Base-by-base conservation (phyloP, 2,888 invertebrate species). In the Drosophila siamana region DNA sequence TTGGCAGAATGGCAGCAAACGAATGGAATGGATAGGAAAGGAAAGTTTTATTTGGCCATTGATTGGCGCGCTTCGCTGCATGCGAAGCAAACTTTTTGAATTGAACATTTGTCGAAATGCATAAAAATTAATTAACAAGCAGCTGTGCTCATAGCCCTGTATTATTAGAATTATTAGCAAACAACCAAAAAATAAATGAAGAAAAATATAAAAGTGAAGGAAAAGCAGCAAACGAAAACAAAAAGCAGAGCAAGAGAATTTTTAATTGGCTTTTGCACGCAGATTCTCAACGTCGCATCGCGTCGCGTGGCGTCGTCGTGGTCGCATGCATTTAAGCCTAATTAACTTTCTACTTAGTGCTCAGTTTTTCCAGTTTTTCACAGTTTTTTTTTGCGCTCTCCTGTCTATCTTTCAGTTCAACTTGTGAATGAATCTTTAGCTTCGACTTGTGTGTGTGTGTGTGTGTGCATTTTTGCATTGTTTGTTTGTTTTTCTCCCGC, bases 291-390 rank as follows among this genome's bases (percentile, higher is more conserved):
- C 59, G 24, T 48, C 30, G n/a, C 26, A 30, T 26, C 46, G 19
- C 30, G 8, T 30, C 19, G 24, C 43, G 36, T n/a, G n/a, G n/a
- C n/a, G n/a, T 47, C 24, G 55, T 62, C 73, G 57, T 67, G 80
- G 80, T 62, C 74, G 26, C 30, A 36, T 83, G 73, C 84, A 80
- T 86, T 90, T 86, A 90, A 90, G 90, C 90, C 88, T 88, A 88
- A 88, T 88, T 88, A 88, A 88, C 86, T 88, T 88, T 88, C 88
- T 88, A 88, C 84, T 88, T 86, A 89, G 86, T 61, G 78, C 66
- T 52, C 77, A 70, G 73, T 71, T 78, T 69, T 63, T 47, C 16
- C 22, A 22, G 28, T 59, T 56, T 62, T 50, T 36, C 46, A 15
- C 61, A 46, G 43, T 41, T 65, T 69, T 60, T 43, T n/a, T 26